Base-by-base conservation (phyloP, 2,888 invertebrate genomes). In the Ochropleura leucogaster region DNA sequence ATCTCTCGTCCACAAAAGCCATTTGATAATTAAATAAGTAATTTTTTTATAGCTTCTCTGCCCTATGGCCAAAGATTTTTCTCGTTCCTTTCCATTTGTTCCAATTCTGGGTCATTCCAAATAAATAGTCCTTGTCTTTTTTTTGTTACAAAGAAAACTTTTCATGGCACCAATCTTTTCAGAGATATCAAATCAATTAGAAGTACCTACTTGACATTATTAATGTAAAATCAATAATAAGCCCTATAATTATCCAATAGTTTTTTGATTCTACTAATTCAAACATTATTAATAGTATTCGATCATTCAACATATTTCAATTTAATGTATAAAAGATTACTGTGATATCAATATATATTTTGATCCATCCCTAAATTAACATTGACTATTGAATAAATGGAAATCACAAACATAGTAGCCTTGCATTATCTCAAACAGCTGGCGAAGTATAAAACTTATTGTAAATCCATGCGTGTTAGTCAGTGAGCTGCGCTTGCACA, bases 381-480 rank as follows among this genome's bases (percentile, higher is more conserved):
- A 0, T 30, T 62, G 42, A n/a, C n/a, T n/a, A 44, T n/a, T 14
- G 4, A 46, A 1, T 40, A 4, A 20, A 14, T 18, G 5, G 1
- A 30, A 47, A n/a, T 18, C 7, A 16, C 8, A 55, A 76, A 9
- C 42, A 63, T 40, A 20, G 0, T 12, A 51, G 10, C 12, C 40
- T 30, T 12, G 40, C 65, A n/a, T 53, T 73, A 40, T 73, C 30
- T 1, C 6, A 16, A 60, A 16, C 20, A 1, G 16, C 7, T 47
- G 40, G 44, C 7, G 68, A 72, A 84, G 70, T 76, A 82, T 80
- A 82, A 76, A 80, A 70, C 60, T 67, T 67, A 44, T 44, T 75
- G 57, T 44, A n/a, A 49, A 47, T 65, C 49, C 44, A 67, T 65
- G 30, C 6, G 0, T 46, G 64, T 72, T 72, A 82, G 82, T 82